A percentile compares a stretch with the other conserved stretches of the same genome.
Conservation (phyloP, 2,797 vertebrate species). For the Craterocephalus amniculus region DNA sequence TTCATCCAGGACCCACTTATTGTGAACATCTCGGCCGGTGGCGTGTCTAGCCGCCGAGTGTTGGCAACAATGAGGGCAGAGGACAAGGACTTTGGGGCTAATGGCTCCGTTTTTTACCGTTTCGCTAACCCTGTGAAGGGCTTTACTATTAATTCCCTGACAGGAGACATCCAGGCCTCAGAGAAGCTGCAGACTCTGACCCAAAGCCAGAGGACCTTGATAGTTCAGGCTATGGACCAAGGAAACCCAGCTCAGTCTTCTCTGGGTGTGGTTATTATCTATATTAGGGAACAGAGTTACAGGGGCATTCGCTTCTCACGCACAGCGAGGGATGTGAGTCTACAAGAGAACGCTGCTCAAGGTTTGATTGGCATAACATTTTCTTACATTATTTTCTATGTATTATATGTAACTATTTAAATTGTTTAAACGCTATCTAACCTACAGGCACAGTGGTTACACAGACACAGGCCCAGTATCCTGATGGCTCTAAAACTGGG, state of each 20-base stretch:
- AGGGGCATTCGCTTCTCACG: constrained; percentile 90
- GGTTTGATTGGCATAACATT: constrained; percentile 75
- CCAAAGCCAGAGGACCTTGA: constrained; percentile 90
- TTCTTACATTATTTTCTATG: not conserved
- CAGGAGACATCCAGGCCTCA: constrained; percentile 91
- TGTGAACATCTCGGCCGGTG: constrained; percentile 80
- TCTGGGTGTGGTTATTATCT: constrained; percentile 91
- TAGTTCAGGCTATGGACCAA: constrained; percentile 94
- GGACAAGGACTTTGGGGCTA: constrained; percentile 96
- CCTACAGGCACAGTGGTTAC: constrained; percentile 87
- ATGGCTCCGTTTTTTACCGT: constrained; percentile 96
- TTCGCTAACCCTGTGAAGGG: constrained; percentile 86
- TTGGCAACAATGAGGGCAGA: constrained; percentile 94
- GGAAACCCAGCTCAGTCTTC: constrained; percentile 92
- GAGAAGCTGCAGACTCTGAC: constrained; percentile 83
- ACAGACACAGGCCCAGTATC: constrained; percentile 87
- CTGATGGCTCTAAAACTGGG: constrained; percentile 85
- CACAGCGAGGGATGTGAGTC: constrained; percentile 84
- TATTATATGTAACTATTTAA: not conserved
- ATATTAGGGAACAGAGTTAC: constrained; percentile 89
- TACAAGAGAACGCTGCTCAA: constrained; percentile 92
- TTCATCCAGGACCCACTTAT: constrained; percentile 93
- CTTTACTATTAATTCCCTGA: constrained; percentile 94
- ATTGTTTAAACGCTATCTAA: constrained; percentile 14
- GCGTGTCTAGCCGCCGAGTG: constrained; percentile 79